Evolutionary conservation across 2,797 vertebrate genomes (phyloP).

Genomic region (Pseudochaenichthys georgianus): DNA sequence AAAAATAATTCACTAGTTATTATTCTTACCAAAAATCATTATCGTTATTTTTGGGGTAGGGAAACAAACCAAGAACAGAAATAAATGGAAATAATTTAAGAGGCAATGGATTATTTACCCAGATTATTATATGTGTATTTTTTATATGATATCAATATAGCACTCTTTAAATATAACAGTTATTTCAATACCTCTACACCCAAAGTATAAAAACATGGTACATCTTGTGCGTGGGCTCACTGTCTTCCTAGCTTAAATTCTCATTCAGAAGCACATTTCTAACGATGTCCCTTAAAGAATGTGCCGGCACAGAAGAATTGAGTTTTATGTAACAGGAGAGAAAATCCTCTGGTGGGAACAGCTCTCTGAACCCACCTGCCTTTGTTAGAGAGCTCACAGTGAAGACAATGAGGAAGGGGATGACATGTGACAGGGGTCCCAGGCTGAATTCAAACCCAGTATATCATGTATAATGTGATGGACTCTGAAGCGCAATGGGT

Average conservation of each 20-base stretch:
- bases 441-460: slow-evolving; percentile 5
- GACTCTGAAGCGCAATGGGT: background rate
- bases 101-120: too few relatives aligned
- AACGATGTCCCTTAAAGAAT: background rate
- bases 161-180: too few relatives aligned
- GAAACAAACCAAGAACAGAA: too few relatives aligned
- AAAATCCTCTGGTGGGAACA: background rate
- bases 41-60: too few relatives aligned
- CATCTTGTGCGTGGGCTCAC: background rate
- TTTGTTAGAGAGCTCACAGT: slow-evolving; percentile 13
- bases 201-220: background rate
- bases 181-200: too few relatives aligned
- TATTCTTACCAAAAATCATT: too few relatives aligned
- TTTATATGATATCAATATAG: too few relatives aligned
- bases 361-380: slow-evolving; percentile 9
- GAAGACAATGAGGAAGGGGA: slow-evolving; percentile 15
- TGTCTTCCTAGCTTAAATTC: background rate
- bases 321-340: background rate
- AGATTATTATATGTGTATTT: too few relatives aligned
- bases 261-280: background rate
- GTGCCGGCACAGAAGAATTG: background rate
- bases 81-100: too few relatives aligned
- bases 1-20: too few relatives aligned
- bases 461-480: background rate
- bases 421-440: slow-evolving; percentile 6